Evolutionary conservation across 2,888 invertebrate genomes (phyloP).

Genomic region (Dichetophora obliterata): DNA sequence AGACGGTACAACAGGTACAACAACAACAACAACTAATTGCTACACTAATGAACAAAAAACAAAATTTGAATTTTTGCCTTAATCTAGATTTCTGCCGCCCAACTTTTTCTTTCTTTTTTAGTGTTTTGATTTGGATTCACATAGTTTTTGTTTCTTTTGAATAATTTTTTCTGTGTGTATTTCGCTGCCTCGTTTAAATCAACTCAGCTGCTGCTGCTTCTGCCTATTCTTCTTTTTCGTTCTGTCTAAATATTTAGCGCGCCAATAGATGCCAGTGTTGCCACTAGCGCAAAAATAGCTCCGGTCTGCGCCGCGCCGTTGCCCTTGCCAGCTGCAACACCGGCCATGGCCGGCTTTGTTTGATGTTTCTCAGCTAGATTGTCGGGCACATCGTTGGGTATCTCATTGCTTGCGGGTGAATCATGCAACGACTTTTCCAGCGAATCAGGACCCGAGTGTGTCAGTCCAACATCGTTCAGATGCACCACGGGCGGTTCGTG

Average conservation of each 20-base stretch:
- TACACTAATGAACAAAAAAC: constrained; percentile 49
- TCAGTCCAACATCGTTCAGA: constrained; percentile 59
- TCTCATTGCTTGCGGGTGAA: constrained; percentile 57
- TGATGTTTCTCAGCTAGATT: constrained; percentile 62
- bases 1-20: constrained; percentile 69
- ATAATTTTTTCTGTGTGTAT: not conserved
- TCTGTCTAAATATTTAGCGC: constrained; percentile 54
- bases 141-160: not conserved
- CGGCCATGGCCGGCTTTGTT: constrained; percentile 54
- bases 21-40: constrained; percentile 66
- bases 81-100: constrained; percentile 24
- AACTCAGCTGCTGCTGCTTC: not conserved
- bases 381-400: constrained; percentile 62
- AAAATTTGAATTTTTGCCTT: constrained; percentile 30
- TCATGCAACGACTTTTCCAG: constrained; percentile 61
- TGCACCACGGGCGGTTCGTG: constrained; percentile 69
- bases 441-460: constrained; percentile 62
- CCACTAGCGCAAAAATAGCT: constrained; percentile 9
- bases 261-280: constrained; percentile 23
- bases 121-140: constrained; percentile 6
- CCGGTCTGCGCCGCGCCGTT: constrained; percentile 5
- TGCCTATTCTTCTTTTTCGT: not conserved
- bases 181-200: not conserved
- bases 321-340: constrained; percentile 51
- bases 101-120: not conserved